phyloP scores from a whole-genome alignment of 2,888 invertebrate genomes.

The Halocaridina rubra region DNA sequence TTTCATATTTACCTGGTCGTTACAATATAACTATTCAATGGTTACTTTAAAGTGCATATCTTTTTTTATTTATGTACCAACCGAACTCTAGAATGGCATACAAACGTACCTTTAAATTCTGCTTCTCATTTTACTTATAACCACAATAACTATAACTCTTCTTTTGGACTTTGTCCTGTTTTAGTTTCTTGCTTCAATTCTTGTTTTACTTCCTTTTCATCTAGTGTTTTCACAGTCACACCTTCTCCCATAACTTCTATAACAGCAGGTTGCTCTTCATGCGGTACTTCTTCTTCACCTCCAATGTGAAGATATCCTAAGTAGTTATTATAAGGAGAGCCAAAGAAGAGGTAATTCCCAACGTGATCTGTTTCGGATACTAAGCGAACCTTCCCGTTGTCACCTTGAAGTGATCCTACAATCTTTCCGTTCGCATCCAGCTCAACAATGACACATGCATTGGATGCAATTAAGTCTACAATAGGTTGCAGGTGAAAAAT shows the following conservation, averaged over 20 bases:
- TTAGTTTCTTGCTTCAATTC: neutral
- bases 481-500: conserved; percentile 21
- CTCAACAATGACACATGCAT: conserved; percentile 29
- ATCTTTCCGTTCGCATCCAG: conserved; percentile 40
- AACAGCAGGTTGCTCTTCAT: neutral
- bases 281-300: neutral
- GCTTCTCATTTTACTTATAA: too few species aligned
- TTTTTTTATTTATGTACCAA: too few species aligned
- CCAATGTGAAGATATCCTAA: conserved; percentile 1
- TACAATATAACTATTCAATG: too few species aligned
- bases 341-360: conserved; percentile 40
- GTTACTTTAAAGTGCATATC: neutral
- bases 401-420: conserved; percentile 30
- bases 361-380: conserved; percentile 31
- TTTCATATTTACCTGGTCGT: too few species aligned
- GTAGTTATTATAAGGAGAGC: conserved; percentile 41
- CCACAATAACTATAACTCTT: too few species aligned
- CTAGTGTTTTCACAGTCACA: conserved; percentile 8
- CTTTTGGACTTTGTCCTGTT: neutral
- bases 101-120: too few species aligned
- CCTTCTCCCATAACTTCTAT: conserved; percentile 37
- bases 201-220: neutral
- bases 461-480: neutral
- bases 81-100: too few species aligned
- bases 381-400: neutral